Percentiles rank a stretch among this genome's conserved stretches.
These are phyloP conservation scores for Merops nubicus DNA, from an alignment of 2,113 vertebrate genomes.

Conservation along the genomic window DNA sequence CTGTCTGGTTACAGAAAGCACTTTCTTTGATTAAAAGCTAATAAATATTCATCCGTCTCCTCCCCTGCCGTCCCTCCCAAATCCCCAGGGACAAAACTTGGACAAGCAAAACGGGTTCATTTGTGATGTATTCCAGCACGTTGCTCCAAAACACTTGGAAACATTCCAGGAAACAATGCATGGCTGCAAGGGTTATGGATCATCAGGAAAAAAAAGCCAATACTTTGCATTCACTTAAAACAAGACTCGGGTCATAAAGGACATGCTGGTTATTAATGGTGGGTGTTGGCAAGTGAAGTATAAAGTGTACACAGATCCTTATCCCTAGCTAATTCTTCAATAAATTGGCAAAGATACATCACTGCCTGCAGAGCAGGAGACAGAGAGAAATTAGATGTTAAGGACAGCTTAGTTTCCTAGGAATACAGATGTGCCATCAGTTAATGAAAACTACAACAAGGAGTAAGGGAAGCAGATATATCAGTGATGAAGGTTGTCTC, in stretches of 20 bases:
- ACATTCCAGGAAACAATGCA: not conserved
- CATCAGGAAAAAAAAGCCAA: conserved; percentile 2
- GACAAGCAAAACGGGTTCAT: conserved; percentile 42
- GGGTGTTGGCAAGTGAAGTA: conserved; percentile 23
- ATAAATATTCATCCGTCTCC: conserved; percentile 66
- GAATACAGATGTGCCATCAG: conserved; percentile 53
- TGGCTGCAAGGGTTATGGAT: not conserved
- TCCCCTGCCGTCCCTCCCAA: conserved; percentile 32
- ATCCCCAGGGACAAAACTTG: conserved; percentile 27
- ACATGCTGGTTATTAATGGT: conserved; percentile 44
- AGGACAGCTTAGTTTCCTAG: conserved; percentile 10
- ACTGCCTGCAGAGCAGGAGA: conserved; percentile 32
- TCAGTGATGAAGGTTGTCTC: conserved; percentile 2
- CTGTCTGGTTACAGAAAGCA: conserved; percentile 47
- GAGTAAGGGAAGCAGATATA: not conserved
- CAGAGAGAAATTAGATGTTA: conserved; percentile 49
- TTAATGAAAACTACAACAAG: not conserved
- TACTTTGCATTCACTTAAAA: conserved; percentile 33
- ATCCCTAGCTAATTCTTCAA: conserved; percentile 48
- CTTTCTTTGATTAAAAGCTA: conserved; percentile 68
- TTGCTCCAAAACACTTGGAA: conserved; percentile 55
- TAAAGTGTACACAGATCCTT: conserved; percentile 47
- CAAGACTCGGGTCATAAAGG: conserved; percentile 29
- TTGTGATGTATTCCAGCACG: not conserved
- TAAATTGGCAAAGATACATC: conserved; percentile 50